Conservation (phyloP, 2,797 vertebrate genomes). For the Graptemys geographica region DNA sequence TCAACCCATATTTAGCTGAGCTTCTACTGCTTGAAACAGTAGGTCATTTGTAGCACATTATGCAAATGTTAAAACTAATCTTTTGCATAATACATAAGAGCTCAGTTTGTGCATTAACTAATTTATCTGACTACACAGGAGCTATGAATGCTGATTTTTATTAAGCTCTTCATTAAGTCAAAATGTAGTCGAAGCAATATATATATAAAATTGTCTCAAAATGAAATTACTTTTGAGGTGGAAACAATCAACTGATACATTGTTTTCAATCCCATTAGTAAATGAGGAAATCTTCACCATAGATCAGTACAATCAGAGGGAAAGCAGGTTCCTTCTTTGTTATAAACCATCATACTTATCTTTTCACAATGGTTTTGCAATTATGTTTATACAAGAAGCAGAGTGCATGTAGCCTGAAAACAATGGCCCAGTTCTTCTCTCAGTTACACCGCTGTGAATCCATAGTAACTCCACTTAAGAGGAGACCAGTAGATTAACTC, state of each 20-base stretch:
- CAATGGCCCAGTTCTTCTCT: not conserved
- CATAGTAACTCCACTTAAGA: not conserved
- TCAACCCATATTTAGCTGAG: conserved; percentile 74
- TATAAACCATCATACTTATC: not conserved
- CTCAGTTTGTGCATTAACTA: conserved; percentile 81
- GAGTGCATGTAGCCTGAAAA: not conserved
- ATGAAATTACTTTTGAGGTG: conserved; percentile 54
- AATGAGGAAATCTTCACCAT: not conserved
- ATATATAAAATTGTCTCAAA: conserved; percentile 55
- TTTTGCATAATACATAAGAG: conserved; percentile 84
- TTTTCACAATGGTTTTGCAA: conserved; percentile 30
- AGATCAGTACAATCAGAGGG: conserved; percentile 35
- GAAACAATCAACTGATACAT: conserved; percentile 34
- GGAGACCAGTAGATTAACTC: not conserved
- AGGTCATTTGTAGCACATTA: conserved; percentile 81
- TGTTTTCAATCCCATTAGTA: conserved; percentile 44
- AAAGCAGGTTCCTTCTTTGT: not conserved
- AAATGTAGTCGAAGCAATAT: conserved; percentile 69
- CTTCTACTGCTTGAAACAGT: conserved; percentile 77
- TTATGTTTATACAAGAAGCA: conserved; percentile 15
- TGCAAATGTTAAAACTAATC: conserved; percentile 83
- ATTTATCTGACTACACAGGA: conserved; percentile 80
- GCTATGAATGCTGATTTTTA: conserved; percentile 82
- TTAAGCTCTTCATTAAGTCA: conserved; percentile 82
- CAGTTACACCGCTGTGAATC: not conserved